Evolutionary conservation across 92 coral and sea anemone species (phyloP).

Genomic region (Siderastrea siderea): DNA sequence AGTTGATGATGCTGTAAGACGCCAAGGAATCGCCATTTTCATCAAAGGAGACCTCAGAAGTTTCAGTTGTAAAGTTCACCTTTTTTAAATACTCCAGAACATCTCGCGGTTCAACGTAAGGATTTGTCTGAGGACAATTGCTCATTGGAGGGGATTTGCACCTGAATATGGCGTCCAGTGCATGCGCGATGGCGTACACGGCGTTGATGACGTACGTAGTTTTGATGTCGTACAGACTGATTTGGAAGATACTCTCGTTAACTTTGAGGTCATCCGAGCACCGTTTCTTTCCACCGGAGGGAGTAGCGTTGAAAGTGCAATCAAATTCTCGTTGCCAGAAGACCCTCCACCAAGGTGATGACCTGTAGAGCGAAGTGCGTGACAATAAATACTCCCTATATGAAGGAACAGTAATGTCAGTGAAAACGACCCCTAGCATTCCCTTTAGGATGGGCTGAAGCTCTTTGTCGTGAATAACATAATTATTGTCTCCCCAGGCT

Average conservation of each 20-base stretch:
- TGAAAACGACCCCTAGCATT: slow-evolving; percentile 77
- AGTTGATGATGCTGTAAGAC: slow-evolving; percentile 77
- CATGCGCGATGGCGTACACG: slow-evolving; percentile 91
- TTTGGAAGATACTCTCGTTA: slow-evolving; percentile 45
- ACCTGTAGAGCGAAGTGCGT: slow-evolving; percentile 65
- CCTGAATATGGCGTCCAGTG: slow-evolving; percentile 71
- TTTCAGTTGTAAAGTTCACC: slow-evolving; percentile 63
- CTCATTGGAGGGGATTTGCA: slow-evolving; percentile 58
- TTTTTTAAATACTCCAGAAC: slow-evolving; percentile 65
- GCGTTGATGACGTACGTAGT: slow-evolving; percentile 87
- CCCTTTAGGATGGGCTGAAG: slow-evolving; percentile 70
- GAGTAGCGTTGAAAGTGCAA: slow-evolving; percentile 58
- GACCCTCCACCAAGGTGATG: slow-evolving; percentile 75
- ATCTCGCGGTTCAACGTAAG: slow-evolving; percentile 61
- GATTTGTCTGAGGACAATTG: slow-evolving; percentile 64
- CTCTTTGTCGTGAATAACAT: slow-evolving; percentile 3
- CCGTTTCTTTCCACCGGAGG: neutral
- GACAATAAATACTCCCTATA: slow-evolving; percentile 59
- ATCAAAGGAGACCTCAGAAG: slow-evolving; percentile 69
- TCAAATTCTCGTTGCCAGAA: slow-evolving; percentile 78
- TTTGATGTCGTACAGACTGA: slow-evolving; percentile 64
- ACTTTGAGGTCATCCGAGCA: slow-evolving; percentile 58
- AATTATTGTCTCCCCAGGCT: slow-evolving; percentile 71
- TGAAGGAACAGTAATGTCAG: slow-evolving; percentile 55
- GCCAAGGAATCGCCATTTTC: slow-evolving; percentile 79